phyloP scores from a whole-genome alignment of 2,888 invertebrate species.

The Limnephilus lunatus region DNA sequence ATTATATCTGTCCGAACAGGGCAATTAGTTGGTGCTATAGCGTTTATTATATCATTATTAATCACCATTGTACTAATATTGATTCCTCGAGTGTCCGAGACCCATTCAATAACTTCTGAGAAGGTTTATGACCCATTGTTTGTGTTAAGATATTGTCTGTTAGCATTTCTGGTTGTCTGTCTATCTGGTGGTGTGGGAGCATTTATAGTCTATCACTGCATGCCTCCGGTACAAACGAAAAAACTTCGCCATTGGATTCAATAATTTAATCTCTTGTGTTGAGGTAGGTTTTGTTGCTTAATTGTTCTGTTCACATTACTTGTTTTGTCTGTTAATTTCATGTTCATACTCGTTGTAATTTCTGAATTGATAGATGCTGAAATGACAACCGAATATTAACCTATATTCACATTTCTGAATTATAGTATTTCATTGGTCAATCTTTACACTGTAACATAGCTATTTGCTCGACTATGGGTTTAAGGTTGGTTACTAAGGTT shows the following conservation, averaged over 20 bases:
- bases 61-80: slow-evolving; percentile 79
- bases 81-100: slow-evolving; percentile 78
- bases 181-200: slow-evolving; percentile 69
- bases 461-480: not conserved
- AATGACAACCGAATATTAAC: not conserved
- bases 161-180: slow-evolving; percentile 70
- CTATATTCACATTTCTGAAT: not conserved
- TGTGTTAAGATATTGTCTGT: slow-evolving; percentile 70
- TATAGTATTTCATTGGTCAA: not conserved
- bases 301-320: not conserved
- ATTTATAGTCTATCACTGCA: slow-evolving; percentile 71
- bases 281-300: slow-evolving; percentile 27
- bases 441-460: not conserved
- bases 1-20: slow-evolving; percentile 82
- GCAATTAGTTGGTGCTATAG: slow-evolving; percentile 81
- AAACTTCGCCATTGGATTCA: slow-evolving; percentile 68
- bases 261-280: slow-evolving; percentile 45
- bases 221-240: slow-evolving; percentile 71
- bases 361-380: not conserved
- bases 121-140: slow-evolving; percentile 76
- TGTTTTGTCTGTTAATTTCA: not conserved
- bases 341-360: not conserved
- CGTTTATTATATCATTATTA: slow-evolving; percentile 76
- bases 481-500: not conserved
- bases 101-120: slow-evolving; percentile 69